phyloP scores from a whole-genome alignment of 2,113 vertebrate genomes.

The Pedetes capensis region DNA sequence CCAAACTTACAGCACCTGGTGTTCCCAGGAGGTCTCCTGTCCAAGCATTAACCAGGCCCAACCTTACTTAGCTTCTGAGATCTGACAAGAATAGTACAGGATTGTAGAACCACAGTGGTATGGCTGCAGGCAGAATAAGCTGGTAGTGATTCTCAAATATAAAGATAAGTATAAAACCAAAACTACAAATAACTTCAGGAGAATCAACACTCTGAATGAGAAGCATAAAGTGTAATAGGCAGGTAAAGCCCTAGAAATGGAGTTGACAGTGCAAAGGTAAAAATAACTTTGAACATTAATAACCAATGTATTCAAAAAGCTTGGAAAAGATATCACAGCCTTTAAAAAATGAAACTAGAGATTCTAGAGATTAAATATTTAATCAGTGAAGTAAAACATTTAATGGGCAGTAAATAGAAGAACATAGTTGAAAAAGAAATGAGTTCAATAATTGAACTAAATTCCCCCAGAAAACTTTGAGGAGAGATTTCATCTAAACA shows the following conservation, averaged over 20 bases:
- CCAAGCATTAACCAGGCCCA: too few species aligned
- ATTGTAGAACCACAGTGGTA: too few species aligned
- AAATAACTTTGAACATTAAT: not conserved
- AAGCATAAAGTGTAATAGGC: not conserved
- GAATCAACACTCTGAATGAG: not conserved
- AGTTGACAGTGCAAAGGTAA: not conserved
- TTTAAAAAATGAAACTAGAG: not conserved
- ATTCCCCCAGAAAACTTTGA: not conserved
- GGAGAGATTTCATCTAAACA: not conserved
- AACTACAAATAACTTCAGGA: constrained; percentile 22
- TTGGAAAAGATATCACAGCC: not conserved
- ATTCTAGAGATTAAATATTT: constrained; percentile 11
- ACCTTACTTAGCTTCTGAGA: too few species aligned
- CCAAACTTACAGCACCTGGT: too few species aligned
- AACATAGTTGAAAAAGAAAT: not conserved
- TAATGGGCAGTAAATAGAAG: not conserved
- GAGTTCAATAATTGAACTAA: not conserved
- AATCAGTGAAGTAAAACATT: constrained; percentile 16
- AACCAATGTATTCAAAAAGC: not conserved
- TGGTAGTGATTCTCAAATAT: not conserved
- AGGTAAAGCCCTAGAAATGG: not conserved
- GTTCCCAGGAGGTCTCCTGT: too few species aligned
- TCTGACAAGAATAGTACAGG: too few species aligned
- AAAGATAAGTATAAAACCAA: not conserved
- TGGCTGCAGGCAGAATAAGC: too few species aligned